These are phyloP conservation scores for Nomada ferruginata DNA, from an alignment of 2,888 invertebrate species.

Conservation along the genomic window DNA sequence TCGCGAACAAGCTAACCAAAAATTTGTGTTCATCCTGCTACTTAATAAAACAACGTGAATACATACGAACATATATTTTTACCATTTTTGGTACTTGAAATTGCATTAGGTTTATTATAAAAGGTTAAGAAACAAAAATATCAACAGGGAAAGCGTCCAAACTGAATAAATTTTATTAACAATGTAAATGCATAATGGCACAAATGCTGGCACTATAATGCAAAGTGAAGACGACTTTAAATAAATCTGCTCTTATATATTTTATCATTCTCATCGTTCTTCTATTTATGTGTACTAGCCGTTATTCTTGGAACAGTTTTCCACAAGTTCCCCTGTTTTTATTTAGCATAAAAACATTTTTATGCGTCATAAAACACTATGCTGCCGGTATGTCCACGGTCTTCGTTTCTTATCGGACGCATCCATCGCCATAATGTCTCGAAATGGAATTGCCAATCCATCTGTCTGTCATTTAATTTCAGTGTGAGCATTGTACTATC, in stretches of 20 bases:
- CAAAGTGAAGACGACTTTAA: not conserved
- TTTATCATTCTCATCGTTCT: too few relatives aligned
- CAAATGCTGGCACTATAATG: too few relatives aligned
- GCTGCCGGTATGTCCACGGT: conserved; percentile 1
- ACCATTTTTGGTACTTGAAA: not conserved
- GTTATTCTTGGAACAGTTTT: too few relatives aligned
- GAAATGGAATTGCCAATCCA: conserved; percentile 70
- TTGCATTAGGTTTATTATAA: too few relatives aligned
- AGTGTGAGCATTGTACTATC: conserved; percentile 51
- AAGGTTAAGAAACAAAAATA: too few relatives aligned
- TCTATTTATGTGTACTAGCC: not conserved
- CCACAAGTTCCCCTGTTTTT: not conserved
- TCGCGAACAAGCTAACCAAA: conserved; percentile 17
- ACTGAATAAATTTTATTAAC: too few relatives aligned
- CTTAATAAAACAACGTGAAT: conserved; percentile 20
- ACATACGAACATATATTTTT: not conserved
- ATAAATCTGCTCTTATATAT: not conserved
- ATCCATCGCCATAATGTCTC: conserved; percentile 40
- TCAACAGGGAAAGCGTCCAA: too few relatives aligned
- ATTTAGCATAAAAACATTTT: conserved; percentile 21
- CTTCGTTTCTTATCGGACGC: conserved; percentile 60
- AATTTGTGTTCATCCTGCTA: conserved; percentile 16
- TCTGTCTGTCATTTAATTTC: conserved; percentile 65
- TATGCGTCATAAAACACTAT: conserved; percentile 18
- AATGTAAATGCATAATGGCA: too few relatives aligned